Conservation (phyloP, 2,113 vertebrate genomes). For the Planiliza haematocheilus region DNA sequence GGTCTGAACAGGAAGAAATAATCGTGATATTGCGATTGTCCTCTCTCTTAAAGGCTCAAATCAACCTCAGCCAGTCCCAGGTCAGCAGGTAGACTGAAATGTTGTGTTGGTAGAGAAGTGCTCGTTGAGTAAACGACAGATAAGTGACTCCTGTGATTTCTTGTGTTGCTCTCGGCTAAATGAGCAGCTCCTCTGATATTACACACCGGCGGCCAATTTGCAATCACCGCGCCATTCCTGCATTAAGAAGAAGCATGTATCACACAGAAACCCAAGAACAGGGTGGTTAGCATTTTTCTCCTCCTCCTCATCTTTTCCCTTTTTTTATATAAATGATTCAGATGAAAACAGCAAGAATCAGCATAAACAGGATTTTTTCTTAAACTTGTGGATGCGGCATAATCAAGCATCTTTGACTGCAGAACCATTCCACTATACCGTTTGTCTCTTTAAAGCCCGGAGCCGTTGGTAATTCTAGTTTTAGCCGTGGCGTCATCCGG, state of each 20-base stretch:
- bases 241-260: conserved; percentile 28
- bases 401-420: conserved; percentile 68
- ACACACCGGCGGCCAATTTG: conserved; percentile 56
- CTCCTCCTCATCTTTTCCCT: conserved; percentile 4
- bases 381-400: conserved; percentile 48
- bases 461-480: conserved; percentile 20
- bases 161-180: conserved; percentile 43
- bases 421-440: conserved; percentile 27
- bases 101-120: background rate
- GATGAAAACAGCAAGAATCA: conserved; percentile 51
- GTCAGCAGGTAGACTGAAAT: background rate
- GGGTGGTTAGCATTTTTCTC: conserved; percentile 12
- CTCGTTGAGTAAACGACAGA: background rate
- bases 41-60: no score
- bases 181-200: conserved; percentile 27
- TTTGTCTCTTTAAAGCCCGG: conserved; percentile 6
- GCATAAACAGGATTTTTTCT: conserved; percentile 52
- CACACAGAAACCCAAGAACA: conserved; percentile 37
- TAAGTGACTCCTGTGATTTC: background rate
- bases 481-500: background rate
- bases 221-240: conserved; percentile 45
- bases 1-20: no score
- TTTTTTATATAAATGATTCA: conserved; percentile 67
- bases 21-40: no score
- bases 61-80: background rate